These are phyloP conservation scores for Papilio protenor DNA, from an alignment of 2,888 invertebrate species.

Conservation along the genomic window DNA sequence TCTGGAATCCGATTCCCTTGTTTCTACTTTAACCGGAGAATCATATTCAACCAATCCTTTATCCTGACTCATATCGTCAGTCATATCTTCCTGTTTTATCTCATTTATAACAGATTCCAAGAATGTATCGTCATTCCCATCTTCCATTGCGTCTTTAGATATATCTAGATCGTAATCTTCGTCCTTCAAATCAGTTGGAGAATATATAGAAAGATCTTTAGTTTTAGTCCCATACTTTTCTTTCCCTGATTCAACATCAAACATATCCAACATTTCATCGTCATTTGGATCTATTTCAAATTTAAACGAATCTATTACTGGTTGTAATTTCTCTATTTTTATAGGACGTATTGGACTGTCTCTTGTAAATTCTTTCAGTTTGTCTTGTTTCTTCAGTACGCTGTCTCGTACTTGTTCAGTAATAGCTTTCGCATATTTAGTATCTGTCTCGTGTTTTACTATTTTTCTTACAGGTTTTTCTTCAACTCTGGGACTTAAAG, in stretches of 20 bases:
- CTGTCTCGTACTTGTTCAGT: constrained; percentile 55
- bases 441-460: constrained; percentile 46
- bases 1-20: constrained; percentile 50
- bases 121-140: constrained; percentile 71
- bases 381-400: constrained; percentile 49
- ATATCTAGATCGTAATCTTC: constrained; percentile 59
- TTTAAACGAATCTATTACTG: constrained; percentile 75
- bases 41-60: constrained; percentile 79
- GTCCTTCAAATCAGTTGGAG: constrained; percentile 60
- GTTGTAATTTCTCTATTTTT: constrained; percentile 67
- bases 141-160: constrained; percentile 65
- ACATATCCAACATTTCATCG: constrained; percentile 68
- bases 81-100: constrained; percentile 72
- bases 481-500: constrained; percentile 62
- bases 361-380: constrained; percentile 46
- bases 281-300: constrained; percentile 76
- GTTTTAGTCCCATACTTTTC: constrained; percentile 58
- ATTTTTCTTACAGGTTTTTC: constrained; percentile 54
- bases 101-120: constrained; percentile 78
- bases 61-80: constrained; percentile 69
- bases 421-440: constrained; percentile 51
- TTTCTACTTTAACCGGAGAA: constrained; percentile 64
- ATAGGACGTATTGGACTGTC: constrained; percentile 48
- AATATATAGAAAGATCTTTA: constrained; percentile 55
- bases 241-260: constrained; percentile 59